These are phyloP conservation scores for Neuroterus valhalla DNA, from an alignment of 1,140 invertebrate species.

Conservation along the genomic window DNA sequence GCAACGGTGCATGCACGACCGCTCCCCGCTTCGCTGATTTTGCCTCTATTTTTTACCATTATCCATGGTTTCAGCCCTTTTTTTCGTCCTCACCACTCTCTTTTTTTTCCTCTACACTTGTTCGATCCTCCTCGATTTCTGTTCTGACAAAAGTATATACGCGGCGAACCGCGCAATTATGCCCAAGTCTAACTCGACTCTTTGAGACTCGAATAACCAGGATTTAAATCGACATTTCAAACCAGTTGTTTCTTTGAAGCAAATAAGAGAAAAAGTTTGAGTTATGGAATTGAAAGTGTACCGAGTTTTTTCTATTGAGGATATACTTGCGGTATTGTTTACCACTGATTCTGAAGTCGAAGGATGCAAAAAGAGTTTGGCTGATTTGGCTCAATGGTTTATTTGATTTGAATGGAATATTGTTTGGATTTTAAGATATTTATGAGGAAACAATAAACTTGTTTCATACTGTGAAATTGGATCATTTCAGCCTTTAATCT, in stretches of 20 bases:
- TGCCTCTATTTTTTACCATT: constrained; percentile 54
- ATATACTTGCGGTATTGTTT: constrained; percentile 13
- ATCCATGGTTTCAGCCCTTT: constrained; percentile 37
- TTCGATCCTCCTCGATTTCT: constrained; percentile 5
- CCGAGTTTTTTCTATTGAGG: neutral
- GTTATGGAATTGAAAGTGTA: constrained; percentile 27
- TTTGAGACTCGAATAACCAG: constrained; percentile 17
- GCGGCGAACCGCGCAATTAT: constrained; percentile 25
- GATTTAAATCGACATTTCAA: constrained; percentile 26
- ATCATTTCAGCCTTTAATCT: too few relatives aligned
- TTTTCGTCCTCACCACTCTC: constrained; percentile 2
- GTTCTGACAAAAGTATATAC: constrained; percentile 26
- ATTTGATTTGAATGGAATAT: neutral
- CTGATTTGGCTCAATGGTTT: neutral
- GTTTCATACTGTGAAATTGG: too few relatives aligned
- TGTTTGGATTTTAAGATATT: neutral
- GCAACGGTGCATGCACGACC: constrained; percentile 45
- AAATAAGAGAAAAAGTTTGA: constrained; percentile 1
- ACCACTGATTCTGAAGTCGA: neutral
- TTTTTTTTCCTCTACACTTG: neutral
- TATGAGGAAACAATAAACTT: too few relatives aligned
- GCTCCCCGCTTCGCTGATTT: constrained; percentile 40
- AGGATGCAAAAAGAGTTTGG: neutral
- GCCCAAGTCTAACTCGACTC: constrained; percentile 1
- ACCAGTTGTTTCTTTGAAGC: constrained; percentile 8